Evolutionary conservation across 2,113 vertebrate species (phyloP).

Genomic region (Platichthys flesus): DNA sequence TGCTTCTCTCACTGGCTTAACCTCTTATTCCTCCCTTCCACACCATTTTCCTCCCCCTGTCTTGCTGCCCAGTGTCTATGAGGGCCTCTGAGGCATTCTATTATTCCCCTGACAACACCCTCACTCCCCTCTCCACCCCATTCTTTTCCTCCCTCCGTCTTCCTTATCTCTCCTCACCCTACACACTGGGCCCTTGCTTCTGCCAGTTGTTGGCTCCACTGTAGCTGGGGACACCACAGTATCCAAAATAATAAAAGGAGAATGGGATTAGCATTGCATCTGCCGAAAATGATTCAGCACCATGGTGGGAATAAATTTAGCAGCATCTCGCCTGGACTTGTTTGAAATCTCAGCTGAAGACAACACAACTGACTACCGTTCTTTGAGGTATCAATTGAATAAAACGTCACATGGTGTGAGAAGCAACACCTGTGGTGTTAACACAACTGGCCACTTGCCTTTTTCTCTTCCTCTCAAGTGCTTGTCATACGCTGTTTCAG

Average conservation of each 20-base stretch:
- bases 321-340: background rate
- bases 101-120: conserved; percentile 63
- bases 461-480: background rate
- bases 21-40: conserved; percentile 51
- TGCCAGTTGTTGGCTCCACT: background rate
- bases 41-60: conserved; percentile 42
- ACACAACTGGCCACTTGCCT: conserved; percentile 4
- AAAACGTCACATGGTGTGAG: background rate
- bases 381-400: background rate
- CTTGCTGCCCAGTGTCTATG: conserved; percentile 36
- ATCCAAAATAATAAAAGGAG: background rate
- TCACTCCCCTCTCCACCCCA: conserved; percentile 22
- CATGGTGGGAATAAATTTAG: background rate
- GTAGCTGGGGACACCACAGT: conserved; percentile 4
- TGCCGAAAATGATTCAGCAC: background rate
- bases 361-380: background rate
- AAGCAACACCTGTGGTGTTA: conserved; percentile 30
- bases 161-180: background rate
- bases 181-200: background rate
- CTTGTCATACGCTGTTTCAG: no score
- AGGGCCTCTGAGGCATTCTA: conserved; percentile 62
- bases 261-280: background rate
- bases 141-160: background rate
- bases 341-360: background rate
- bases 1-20: conserved; percentile 49